Conservation (phyloP, 2,797 vertebrate species). For the Aphelocoma californica region DNA sequence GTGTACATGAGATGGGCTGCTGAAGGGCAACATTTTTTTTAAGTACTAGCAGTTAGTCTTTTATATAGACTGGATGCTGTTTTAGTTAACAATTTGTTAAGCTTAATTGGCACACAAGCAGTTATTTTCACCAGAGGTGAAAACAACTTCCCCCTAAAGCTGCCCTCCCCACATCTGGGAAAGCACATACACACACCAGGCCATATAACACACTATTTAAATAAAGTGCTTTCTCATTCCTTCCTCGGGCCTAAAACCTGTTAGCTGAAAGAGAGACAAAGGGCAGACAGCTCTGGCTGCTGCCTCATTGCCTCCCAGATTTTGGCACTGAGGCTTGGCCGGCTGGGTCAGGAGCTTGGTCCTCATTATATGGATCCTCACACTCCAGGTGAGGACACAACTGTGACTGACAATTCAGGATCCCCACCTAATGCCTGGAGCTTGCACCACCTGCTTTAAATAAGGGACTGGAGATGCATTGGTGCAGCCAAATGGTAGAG, state of each 20-base stretch:
- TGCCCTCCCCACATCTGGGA: not conserved
- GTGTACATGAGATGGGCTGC: not conserved
- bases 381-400: not conserved
- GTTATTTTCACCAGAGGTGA: not conserved
- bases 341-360: not conserved
- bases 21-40: not conserved
- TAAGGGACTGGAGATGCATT: not conserved
- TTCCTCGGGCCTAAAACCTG: constrained; percentile 9
- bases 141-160: not conserved
- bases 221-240: not conserved
- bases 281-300: not conserved
- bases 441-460: not conserved
- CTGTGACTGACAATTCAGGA: not conserved
- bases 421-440: not conserved
- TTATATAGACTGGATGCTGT: not conserved
- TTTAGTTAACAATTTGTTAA: not conserved
- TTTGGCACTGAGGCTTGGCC: not conserved
- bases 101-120: not conserved
- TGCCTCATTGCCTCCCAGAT: not conserved
- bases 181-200: not conserved
- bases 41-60: not conserved
- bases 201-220: not conserved
- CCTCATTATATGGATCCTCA: not conserved
- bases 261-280: not conserved
- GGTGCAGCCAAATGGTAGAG: not conserved